Percentiles rank a stretch among this genome's conserved stretches.
Evolutionary conservation across 2,113 vertebrate species (phyloP).

Genomic region (Megaceryle maxima): DNA sequence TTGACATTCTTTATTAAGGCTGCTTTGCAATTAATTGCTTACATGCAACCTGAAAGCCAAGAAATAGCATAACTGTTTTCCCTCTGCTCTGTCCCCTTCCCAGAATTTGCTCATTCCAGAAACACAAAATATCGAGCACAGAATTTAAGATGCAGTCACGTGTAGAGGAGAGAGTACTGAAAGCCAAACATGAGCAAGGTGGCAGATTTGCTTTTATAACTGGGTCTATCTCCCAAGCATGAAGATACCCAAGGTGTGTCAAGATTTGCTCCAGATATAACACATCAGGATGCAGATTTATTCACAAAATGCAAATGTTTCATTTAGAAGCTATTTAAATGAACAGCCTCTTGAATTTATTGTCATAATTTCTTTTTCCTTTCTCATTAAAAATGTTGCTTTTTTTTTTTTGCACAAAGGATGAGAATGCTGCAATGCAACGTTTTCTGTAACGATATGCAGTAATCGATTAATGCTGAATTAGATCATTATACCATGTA

Average conservation of each 20-base stretch:
- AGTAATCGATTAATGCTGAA: not conserved
- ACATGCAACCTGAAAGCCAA: not conserved
- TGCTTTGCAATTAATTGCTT: not conserved
- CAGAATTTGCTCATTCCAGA: not conserved
- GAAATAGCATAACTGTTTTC: not conserved
- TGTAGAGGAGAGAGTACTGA: not conserved
- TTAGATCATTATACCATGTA: not conserved
- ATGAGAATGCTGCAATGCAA: not conserved
- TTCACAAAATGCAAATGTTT: conserved; percentile 17
- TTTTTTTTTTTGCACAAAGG: not conserved
- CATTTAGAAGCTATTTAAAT: conserved; percentile 11
- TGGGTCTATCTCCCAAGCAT: not conserved
- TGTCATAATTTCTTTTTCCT: not conserved
- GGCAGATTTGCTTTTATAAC: not conserved
- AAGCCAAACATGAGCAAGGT: not conserved
- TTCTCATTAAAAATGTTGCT: not conserved
- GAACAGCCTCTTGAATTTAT: conserved; percentile 7
- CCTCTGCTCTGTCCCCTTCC: not conserved
- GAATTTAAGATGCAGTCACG: not conserved
- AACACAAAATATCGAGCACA: not conserved
- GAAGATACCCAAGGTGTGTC: not conserved
- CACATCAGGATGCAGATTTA: conserved; percentile 6
- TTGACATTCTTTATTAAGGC: not conserved
- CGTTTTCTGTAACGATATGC: not conserved
- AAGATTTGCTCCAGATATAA: not conserved